phyloP scores from a whole-genome alignment of 2,797 vertebrate species.

The Chloroceryle amazona region DNA sequence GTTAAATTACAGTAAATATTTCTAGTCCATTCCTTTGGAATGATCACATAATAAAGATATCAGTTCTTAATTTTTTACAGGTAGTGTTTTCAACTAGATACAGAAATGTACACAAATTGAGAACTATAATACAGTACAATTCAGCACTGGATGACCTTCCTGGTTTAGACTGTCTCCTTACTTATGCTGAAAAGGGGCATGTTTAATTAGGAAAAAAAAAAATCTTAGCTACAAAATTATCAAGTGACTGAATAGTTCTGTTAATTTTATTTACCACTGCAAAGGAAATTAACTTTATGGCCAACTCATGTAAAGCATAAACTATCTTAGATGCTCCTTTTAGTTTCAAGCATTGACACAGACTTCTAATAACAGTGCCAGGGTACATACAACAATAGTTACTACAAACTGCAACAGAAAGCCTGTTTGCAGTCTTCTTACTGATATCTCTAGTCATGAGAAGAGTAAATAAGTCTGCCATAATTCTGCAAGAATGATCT shows the following conservation, averaged over 20 bases:
- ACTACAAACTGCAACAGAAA: background rate
- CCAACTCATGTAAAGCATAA: background rate
- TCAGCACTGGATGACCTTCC: constrained; percentile 35
- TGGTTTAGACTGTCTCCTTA: background rate
- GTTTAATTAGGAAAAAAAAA: background rate
- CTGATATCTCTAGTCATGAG: background rate
- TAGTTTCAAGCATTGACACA: background rate
- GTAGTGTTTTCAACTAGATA: background rate
- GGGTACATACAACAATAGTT: background rate
- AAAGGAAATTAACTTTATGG: background rate
- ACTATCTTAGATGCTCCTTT: background rate
- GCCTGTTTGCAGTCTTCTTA: background rate
- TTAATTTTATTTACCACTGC: background rate
- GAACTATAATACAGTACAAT: background rate
- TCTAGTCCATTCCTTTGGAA: background rate
- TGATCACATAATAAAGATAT: background rate
- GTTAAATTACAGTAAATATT: background rate
- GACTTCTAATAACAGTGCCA: background rate
- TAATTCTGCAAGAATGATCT: background rate
- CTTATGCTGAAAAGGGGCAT: constrained; percentile 1
- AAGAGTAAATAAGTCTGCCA: background rate
- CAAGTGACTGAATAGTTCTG: background rate
- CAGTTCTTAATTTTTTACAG: background rate
- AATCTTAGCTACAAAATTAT: background rate
- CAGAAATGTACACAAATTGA: background rate